A percentile compares a stretch with the other conserved stretches of the same genome.
These are phyloP conservation scores for Drosophila ananassae DNA, from an alignment of 1,140 invertebrate genomes.

Conservation along the genomic window DNA sequence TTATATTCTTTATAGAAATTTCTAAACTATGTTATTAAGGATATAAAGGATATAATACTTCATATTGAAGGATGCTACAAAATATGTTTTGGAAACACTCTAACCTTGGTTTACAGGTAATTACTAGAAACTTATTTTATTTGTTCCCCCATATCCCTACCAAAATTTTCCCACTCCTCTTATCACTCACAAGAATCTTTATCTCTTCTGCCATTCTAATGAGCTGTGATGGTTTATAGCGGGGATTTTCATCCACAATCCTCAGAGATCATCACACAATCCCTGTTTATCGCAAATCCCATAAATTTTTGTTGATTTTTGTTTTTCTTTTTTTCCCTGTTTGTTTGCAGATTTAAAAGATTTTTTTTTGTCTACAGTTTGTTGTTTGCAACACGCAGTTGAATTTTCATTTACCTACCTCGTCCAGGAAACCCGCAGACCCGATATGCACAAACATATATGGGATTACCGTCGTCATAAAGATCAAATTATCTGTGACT, in stretches of 20 bases:
- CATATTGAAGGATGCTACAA: too few species aligned
- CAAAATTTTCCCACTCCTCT: too few species aligned
- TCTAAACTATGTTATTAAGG: too few species aligned
- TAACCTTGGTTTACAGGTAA: too few species aligned
- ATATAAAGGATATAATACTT: too few species aligned
- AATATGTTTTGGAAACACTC: too few species aligned
- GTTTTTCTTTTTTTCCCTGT: neutral
- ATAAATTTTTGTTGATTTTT: constrained; percentile 1
- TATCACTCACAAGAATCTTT: neutral
- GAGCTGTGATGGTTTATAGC: neutral
- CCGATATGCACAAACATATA: constrained; percentile 8
- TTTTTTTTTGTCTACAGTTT: neutral
- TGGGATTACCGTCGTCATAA: constrained; percentile 13
- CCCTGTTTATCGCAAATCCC: neutral
- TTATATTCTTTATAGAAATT: too few species aligned
- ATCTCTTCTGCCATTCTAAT: neutral
- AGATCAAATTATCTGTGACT: constrained; percentile 55
- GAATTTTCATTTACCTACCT: constrained; percentile 1
- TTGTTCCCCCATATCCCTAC: too few species aligned
- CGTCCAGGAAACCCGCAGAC: constrained; percentile 5
- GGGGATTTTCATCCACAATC: neutral
- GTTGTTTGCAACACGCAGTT: neutral
- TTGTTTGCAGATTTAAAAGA: neutral
- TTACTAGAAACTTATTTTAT: too few species aligned
- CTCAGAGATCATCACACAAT: neutral